Conservation (phyloP, 2,113 vertebrate genomes). For the Engraulis encrasicolus region DNA sequence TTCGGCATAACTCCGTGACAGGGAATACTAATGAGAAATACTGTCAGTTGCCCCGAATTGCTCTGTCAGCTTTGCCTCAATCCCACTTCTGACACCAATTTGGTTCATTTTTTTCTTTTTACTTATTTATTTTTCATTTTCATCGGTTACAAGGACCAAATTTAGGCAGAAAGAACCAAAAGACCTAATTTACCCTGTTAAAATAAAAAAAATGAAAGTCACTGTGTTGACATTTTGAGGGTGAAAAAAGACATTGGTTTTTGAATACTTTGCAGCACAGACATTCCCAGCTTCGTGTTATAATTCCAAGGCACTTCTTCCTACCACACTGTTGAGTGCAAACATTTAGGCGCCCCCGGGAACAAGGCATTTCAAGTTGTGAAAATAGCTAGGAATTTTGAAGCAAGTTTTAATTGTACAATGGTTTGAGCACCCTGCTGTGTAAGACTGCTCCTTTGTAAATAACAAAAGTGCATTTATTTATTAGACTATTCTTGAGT, state of each 20-base stretch:
- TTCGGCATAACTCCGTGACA: conserved; percentile 52
- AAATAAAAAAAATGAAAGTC: conserved; percentile 68
- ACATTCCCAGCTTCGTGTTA: conserved; percentile 70
- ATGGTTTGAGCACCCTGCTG: neutral
- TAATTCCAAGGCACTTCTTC: conserved; percentile 43
- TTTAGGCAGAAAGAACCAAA: conserved; percentile 65
- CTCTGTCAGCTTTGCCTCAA: conserved; percentile 64
- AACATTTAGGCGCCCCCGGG: neutral
- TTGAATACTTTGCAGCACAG: conserved; percentile 40
- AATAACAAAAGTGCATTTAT: neutral
- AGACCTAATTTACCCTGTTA: conserved; percentile 67
- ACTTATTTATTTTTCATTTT: conserved; percentile 64
- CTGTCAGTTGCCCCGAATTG: conserved; percentile 39
- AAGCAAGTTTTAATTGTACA: neutral
- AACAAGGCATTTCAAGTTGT: neutral
- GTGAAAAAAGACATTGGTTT: conserved; percentile 46
- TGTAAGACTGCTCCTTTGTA: neutral
- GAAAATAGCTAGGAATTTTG: no score
- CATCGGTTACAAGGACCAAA: conserved; percentile 79
- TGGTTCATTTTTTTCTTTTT: conserved; percentile 58
- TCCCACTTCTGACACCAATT: conserved; percentile 66
- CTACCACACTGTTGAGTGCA: neutral
- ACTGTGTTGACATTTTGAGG: conserved; percentile 51
- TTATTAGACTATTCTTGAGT: no score
- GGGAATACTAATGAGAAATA: conserved; percentile 37